Evolutionary conservation across 1,140 invertebrate genomes (phyloP).

Genomic region (Drosophila fuyamai): DNA sequence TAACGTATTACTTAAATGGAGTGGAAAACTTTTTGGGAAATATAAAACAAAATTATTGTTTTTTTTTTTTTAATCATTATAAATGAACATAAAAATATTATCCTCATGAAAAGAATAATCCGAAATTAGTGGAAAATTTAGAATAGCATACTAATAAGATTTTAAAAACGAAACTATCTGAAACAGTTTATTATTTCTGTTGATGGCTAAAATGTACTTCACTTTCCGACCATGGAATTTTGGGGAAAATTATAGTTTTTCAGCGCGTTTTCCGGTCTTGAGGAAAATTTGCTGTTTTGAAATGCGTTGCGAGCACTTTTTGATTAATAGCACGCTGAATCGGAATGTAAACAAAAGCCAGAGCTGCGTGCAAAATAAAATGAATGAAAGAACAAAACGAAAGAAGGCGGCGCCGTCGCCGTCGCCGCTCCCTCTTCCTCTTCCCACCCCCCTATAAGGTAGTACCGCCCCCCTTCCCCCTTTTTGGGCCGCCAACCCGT

Average conservation of each 20-base stretch:
- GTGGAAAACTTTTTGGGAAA: too few species aligned
- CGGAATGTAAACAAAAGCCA: constrained; percentile 30
- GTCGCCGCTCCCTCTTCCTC: constrained; percentile 28
- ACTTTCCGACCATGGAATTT: neutral
- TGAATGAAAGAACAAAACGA: constrained; percentile 30
- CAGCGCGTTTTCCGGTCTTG: neutral
- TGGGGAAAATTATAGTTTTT: constrained; percentile 16
- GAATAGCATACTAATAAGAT: too few species aligned
- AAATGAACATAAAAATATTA: neutral
- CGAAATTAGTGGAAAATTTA: too few species aligned
- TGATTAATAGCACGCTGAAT: constrained; percentile 30
- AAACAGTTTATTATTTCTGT: neutral
- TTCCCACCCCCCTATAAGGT: neutral
- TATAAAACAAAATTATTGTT: too few species aligned
- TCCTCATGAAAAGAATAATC: neutral
- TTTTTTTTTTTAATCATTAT: too few species aligned
- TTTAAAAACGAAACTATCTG: too few species aligned
- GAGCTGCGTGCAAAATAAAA: constrained; percentile 51
- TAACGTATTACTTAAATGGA: too few species aligned
- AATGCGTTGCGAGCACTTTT: constrained; percentile 13
- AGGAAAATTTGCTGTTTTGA: constrained; percentile 15
- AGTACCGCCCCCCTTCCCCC: neutral
- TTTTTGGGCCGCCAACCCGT: constrained; percentile 38
- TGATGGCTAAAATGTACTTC: neutral
- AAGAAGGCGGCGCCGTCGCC: constrained; percentile 25